Base-by-base conservation (phyloP, 2,113 vertebrate genomes). In the Urocitellus parryii region DNA sequence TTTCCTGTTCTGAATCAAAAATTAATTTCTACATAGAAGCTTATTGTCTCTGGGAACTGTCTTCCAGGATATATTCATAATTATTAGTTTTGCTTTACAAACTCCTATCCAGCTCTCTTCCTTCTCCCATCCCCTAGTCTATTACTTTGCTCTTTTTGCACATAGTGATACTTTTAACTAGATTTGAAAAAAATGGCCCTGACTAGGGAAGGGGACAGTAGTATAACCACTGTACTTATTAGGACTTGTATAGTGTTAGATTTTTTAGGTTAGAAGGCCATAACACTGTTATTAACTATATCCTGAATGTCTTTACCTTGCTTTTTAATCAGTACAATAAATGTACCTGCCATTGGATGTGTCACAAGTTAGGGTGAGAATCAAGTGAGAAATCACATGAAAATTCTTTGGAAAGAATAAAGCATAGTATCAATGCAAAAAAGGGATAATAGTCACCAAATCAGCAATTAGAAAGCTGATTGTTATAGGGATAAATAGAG, bases 371-470 rank as follows among this genome's bases (percentile, higher is more conserved):
- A 39, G 6, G 8, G 2, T 88, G 65, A 93, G 48, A 84, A 72
- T 7, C 12, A 76, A 67, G 16, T 77, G 45, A 39, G 58, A 29
- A 90, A 45, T 2, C 39, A 70, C 68, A 42, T 61, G 53, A 67
- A 87, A 88, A 61, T 82, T 82, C 29, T 88, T 83, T 81, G 18
- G 58, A 74, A 88, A 88, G 39, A 88, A 32, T 83, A 53, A 73
- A 91, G 51, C 20, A 67, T 29, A 70, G 56, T 53, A 25, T 63
- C 42, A 29, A 76, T 89, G 63, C 34, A 72, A 78, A 72, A 37
- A 9, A 84, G 32, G 10, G 68, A 76, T 61, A 61, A 29, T 24
- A 72, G n/a, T 61, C 12, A 78, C 65, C 53, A 72, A 61, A 45
- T n/a, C 82, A 74, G 24, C 53, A 56, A 32, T 3, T 51, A 61